Evolutionary conservation across 2,797 vertebrate genomes (phyloP), one percentile per base, ranked within the genome.

Genomic region (Mormyrops boulengeri): DNA sequence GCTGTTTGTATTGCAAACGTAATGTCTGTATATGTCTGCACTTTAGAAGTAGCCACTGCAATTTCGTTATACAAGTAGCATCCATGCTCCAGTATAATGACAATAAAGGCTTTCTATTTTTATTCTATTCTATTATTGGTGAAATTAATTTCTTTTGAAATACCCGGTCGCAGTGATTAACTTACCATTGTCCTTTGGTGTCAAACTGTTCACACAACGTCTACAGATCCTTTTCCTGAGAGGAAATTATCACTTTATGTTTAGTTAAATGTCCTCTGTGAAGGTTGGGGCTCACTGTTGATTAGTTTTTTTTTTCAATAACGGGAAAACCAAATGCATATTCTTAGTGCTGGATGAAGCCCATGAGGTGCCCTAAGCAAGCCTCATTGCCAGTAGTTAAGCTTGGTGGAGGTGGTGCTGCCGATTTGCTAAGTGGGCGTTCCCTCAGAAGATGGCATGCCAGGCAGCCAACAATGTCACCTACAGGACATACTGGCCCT

Each of bases 281-380:
- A 87, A 30, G 1, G 49, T 34, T 87, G 22, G 52, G 52, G n/a
- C 85, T 55, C 22, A 34, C 22, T 88, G 53, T 89, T 89, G 30
- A 89, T 82, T 38, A 1, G 17, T 84, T 88, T 73, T 14, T 85
- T 44, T 80, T 89, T 57, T 91, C 55, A 85, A n/a, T 77, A 62
- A 62, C 84, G n/a, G 44, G 82, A 50, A 14, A 90, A 53, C 90
- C 30, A 90, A 90, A 7, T 73, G 4, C 66, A 73, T 73, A 38
- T 73, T 17, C 66, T 38, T 6, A 38, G 66, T 17, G 66, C 66
- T 17, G 66, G 12, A 17, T 73, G 66, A 73, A 17, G 66, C 30
- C 12, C 30, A 38, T 73, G 30, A 17, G 66, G 30, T 38, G 30
- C 66, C 12, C 12, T 73, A 38, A 14, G 12, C 66, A 38, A 17